These are phyloP conservation scores for Battus philenor DNA, from an alignment of 1,140 invertebrate species.

Conservation along the genomic window DNA sequence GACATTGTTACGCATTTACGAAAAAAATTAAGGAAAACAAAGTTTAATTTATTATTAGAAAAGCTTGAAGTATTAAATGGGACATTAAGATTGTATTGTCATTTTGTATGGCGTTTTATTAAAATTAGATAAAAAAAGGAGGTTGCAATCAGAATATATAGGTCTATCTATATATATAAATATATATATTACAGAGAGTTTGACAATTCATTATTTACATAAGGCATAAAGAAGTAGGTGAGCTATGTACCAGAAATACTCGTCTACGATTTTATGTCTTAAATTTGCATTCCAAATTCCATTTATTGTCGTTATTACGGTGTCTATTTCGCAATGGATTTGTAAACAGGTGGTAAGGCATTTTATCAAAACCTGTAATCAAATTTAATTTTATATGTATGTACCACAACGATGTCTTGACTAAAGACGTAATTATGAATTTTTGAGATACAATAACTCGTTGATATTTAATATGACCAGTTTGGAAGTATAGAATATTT, in stretches of 20 bases:
- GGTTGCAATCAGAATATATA: background rate
- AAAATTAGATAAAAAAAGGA: too few species aligned
- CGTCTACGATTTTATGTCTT: constrained; percentile 19
- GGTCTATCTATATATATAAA: background rate
- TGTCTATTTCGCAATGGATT: too few species aligned
- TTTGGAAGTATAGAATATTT: constrained; percentile 64
- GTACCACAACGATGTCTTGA: too few species aligned
- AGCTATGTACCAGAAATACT: too few species aligned
- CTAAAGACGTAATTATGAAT: constrained; percentile 30
- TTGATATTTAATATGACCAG: constrained; percentile 54
- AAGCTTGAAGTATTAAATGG: constrained; percentile 13
- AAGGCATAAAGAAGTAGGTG: too few species aligned
- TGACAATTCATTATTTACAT: constrained; percentile 8
- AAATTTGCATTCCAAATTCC: constrained; percentile 44
- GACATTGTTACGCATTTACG: background rate
- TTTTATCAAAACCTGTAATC: background rate
- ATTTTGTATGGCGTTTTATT: constrained; percentile 7
- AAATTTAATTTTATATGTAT: background rate
- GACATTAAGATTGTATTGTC: constrained; percentile 10
- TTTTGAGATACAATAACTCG: constrained; percentile 40
- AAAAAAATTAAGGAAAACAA: background rate
- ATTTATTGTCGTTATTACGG: constrained; percentile 21
- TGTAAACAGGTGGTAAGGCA: constrained; percentile 1
- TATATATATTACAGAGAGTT: constrained; percentile 1
- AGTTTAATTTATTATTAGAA: constrained; percentile 13